Conservation (phyloP, 2,113 vertebrate genomes). For the Rhipidura dahli region DNA sequence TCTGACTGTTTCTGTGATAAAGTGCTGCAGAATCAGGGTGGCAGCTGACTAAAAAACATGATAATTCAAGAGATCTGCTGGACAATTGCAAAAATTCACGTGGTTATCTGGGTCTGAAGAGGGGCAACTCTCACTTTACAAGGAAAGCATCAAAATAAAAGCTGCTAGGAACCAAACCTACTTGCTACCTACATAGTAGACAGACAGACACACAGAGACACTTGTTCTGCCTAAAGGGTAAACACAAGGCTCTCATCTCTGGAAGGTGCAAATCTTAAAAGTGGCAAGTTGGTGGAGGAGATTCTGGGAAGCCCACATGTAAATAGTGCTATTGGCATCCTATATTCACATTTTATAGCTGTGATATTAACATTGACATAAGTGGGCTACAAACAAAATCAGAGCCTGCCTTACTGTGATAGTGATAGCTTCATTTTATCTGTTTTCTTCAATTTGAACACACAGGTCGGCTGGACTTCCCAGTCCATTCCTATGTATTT, state of each 20-base stretch:
- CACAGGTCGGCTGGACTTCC: neutral
- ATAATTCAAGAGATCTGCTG: neutral
- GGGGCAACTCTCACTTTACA: neutral
- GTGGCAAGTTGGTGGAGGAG: neutral
- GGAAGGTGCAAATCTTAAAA: neutral
- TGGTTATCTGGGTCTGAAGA: neutral
- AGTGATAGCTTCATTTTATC: neutral
- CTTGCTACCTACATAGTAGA: neutral
- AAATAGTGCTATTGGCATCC: neutral
- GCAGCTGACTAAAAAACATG: neutral
- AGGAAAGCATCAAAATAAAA: neutral
- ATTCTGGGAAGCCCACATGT: neutral
- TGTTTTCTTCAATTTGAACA: neutral
- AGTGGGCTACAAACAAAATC: neutral
- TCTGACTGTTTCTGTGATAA: neutral
- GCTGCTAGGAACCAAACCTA: neutral
- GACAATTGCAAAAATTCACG: neutral
- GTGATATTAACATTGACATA: neutral
- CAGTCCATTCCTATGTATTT: neutral
- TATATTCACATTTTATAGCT: neutral
- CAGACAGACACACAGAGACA: neutral
- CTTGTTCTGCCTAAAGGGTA: constrained; percentile 38
- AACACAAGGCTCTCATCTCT: neutral
- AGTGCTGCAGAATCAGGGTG: neutral
- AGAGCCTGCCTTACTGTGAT: neutral